Evolutionary conservation across 2,888 invertebrate species (phyloP).

Genomic region (Troides aeacus): DNA sequence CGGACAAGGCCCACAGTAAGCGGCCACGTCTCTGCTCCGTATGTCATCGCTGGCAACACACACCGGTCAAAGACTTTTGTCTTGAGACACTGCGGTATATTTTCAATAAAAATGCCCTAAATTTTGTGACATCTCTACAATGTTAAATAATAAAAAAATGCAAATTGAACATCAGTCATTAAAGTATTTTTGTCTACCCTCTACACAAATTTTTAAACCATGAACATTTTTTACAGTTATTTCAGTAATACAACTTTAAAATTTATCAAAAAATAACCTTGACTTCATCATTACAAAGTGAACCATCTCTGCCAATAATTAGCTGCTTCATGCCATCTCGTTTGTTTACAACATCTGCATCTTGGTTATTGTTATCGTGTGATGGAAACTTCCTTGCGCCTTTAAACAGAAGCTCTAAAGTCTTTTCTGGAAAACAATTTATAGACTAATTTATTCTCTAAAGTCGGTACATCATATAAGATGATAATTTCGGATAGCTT

Average conservation of each 20-base stretch:
- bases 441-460: not conserved
- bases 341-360: slow-evolving; percentile 34
- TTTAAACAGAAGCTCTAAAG: slow-evolving; percentile 57
- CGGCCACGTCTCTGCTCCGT: too few species aligned
- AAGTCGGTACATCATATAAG: not conserved
- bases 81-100: too few species aligned
- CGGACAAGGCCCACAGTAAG: too few species aligned
- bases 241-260: not conserved
- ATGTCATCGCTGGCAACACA: too few species aligned
- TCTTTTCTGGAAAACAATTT: slow-evolving; percentile 53
- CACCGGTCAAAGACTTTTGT: too few species aligned
- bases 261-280: slow-evolving; percentile 45
- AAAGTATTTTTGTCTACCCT: too few species aligned
- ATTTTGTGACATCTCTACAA: too few species aligned
- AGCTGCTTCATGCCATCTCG: slow-evolving; percentile 65
- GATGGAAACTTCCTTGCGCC: slow-evolving; percentile 57
- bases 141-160: too few species aligned
- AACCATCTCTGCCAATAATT: slow-evolving; percentile 62
- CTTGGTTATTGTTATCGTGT: slow-evolving; percentile 34
- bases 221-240: too few species aligned
- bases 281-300: slow-evolving; percentile 48
- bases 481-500: not conserved
- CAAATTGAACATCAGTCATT: too few species aligned
- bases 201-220: too few species aligned
- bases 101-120: too few species aligned